phyloP scores from a whole-genome alignment of 2,797 vertebrate species.

The Parambassis ranga region DNA sequence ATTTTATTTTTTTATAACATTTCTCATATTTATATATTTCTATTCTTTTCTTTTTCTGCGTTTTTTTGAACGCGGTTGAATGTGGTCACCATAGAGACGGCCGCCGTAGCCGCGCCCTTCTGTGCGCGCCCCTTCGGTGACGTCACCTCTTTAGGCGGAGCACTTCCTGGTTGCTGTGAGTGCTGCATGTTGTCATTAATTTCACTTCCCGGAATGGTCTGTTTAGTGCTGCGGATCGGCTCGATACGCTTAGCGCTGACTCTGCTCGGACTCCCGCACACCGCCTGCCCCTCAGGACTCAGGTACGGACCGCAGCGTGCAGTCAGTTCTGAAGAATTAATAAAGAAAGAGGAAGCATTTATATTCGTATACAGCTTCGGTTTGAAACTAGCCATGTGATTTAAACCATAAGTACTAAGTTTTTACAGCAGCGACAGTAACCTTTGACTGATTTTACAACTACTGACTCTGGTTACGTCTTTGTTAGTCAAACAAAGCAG shows the following conservation, averaged over 20 bases:
- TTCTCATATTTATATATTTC: neutral
- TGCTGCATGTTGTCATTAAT: neutral
- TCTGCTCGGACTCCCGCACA: conserved; percentile 63
- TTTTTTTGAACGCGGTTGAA: neutral
- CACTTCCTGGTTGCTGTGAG: conserved; percentile 73
- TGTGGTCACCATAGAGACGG: conserved; percentile 47
- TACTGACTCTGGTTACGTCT: too few species aligned
- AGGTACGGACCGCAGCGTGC: conserved; percentile 53
- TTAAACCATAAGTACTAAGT: too few species aligned
- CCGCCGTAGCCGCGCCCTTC: conserved; percentile 3
- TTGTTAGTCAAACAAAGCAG: too few species aligned
- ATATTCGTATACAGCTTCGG: too few species aligned
- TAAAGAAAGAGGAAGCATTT: too few species aligned
- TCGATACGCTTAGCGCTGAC: conserved; percentile 68
- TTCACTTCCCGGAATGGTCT: conserved; percentile 61
- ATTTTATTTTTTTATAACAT: neutral
- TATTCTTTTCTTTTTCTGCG: too few species aligned
- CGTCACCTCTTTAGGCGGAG: conserved; percentile 38
- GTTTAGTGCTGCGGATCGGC: conserved; percentile 17
- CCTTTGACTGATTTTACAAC: too few species aligned
- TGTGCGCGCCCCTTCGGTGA: too few species aligned
- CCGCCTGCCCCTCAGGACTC: conserved; percentile 12
- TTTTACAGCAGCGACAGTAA: too few species aligned
- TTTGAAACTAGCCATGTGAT: neutral
- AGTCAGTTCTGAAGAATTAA: too few species aligned